Evolutionary conservation across 2,888 invertebrate species (phyloP), one percentile per base, ranked within the genome.

Genomic region (Halictus ligatus): DNA sequence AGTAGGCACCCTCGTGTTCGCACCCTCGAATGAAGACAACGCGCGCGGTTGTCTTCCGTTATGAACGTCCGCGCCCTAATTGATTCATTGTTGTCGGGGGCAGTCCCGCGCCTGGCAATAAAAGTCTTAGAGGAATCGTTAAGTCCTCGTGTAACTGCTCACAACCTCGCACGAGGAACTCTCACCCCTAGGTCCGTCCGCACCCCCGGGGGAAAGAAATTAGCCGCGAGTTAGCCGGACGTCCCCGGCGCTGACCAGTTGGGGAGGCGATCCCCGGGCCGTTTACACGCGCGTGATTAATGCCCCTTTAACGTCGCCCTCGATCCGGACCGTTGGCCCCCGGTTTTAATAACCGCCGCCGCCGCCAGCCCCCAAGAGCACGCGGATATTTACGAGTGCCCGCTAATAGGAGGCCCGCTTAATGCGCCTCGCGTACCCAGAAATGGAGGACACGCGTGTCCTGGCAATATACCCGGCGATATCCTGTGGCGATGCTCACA

Each of bases 331-430:
- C 83, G 85, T 74, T 60, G 87, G n/a, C 88, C 88, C 81, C 21
- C 92, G 90, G 90, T 92, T 92, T 92, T 92, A 92, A 92, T 92
- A 93, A 92, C 90, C 91, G 81, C 88, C 84, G 64, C 78, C 78
- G 60, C 29, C 29, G 73, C 21, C 73, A 78, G 69, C 60, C 76
- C 60, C 69, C 64, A 15, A 29, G 12, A 72, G 40, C 15, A 48
- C 58, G 50, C 58, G 50, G 78, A 83, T 83, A 84, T 84, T 83
- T 84, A 83, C 85, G 84, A 84, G 79, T 58, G 75, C 13, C 13
- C 54, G 72, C 73, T 79, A 79, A 81, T 84, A 73, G 76, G 43
- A 74, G 80, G 40, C 83, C 50, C 74, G 83, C 40, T 78, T 58
- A 50, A 74, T 60, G 75, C n/a, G 21, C 2, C 10, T 21, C 54